These are phyloP conservation scores for Deilephila porcellus DNA, from an alignment of 2,888 invertebrate genomes.

Conservation along the genomic window DNA sequence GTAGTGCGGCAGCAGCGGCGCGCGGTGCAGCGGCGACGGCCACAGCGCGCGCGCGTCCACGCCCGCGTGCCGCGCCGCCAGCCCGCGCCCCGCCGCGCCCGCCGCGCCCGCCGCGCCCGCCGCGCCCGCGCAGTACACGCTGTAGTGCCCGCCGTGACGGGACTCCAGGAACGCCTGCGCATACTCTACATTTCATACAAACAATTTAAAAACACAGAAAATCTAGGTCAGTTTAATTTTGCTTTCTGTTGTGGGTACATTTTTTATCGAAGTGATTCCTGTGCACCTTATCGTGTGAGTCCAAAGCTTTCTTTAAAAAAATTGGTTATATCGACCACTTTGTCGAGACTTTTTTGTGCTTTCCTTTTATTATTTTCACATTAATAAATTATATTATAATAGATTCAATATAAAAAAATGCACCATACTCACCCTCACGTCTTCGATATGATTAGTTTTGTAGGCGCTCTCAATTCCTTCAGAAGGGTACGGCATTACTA, in stretches of 20 bases:
- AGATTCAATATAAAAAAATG: neutral
- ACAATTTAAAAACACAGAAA: no score
- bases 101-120: slow-evolving; percentile 88
- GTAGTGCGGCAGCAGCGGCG: slow-evolving; percentile 91
- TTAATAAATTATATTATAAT: no score
- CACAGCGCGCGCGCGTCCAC: slow-evolving; percentile 76
- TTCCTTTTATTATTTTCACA: no score
- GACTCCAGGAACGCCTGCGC: slow-evolving; percentile 88
- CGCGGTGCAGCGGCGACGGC: slow-evolving; percentile 87
- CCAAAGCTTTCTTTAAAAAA: no score
- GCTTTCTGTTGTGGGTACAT: no score
- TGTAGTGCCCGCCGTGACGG: slow-evolving; percentile 90
- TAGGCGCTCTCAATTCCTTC: slow-evolving; percentile 97
- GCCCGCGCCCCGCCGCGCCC: slow-evolving; percentile 84
- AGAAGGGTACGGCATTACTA: slow-evolving; percentile 97
- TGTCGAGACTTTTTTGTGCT: no score
- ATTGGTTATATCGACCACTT: no score
- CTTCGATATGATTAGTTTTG: slow-evolving; percentile 96
- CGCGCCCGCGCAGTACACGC: slow-evolving; percentile 92
- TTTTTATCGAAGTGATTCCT: no score
- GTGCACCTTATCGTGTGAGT: no score
- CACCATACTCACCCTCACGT: slow-evolving; percentile 86
- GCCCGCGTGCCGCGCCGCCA: slow-evolving; percentile 85
- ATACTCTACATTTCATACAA: no score
- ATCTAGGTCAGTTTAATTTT: no score